Conservation (phyloP, 2,113 vertebrate species). For the Brachypteracias leptosomus region DNA sequence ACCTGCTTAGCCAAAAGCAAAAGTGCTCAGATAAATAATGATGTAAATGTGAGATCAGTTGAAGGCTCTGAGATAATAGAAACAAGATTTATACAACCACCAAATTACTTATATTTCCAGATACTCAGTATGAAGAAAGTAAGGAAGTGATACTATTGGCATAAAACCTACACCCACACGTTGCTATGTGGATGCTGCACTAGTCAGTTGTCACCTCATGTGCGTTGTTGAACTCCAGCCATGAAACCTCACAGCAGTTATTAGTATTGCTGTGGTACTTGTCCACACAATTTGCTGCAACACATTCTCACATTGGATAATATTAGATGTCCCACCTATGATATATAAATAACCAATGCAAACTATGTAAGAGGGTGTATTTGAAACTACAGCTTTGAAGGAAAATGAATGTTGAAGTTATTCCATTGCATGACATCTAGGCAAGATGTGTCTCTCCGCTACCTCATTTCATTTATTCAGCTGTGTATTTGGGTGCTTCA, state of each 20-base stretch:
- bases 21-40: background rate
- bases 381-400: background rate
- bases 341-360: background rate
- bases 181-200: background rate
- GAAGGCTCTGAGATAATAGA: background rate
- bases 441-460: background rate
- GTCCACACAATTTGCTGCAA: background rate
- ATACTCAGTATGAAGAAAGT: background rate
- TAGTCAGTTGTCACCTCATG: background rate
- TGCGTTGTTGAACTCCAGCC: background rate
- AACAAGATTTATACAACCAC: background rate
- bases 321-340: background rate
- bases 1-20: background rate
- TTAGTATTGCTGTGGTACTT: background rate
- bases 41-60: background rate
- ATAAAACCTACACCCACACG: background rate
- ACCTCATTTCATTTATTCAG: background rate
- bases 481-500: background rate
- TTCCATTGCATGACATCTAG: rapidly evolving
- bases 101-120: background rate
- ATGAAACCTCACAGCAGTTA: conserved; percentile 1
- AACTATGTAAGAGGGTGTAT: background rate
- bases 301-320: background rate
- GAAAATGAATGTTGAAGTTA: background rate
- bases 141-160: background rate